phyloP scores from a whole-genome alignment of 2,888 invertebrate species.

The Agrenia bidenticulata region DNA sequence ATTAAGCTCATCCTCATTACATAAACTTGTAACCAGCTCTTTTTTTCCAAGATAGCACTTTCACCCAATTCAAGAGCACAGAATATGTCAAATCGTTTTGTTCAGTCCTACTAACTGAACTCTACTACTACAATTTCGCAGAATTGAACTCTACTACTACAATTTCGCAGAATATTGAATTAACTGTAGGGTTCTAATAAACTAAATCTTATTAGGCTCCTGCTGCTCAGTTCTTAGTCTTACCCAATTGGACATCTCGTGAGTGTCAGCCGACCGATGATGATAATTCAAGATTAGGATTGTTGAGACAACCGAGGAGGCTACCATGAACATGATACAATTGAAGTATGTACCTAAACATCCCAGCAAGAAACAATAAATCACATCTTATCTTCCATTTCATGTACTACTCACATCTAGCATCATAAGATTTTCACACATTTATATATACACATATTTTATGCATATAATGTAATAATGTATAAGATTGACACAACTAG shows the following conservation, averaged over 20 bases:
- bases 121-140: too few relatives aligned
- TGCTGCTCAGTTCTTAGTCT: constrained; percentile 55
- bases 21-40: too few relatives aligned
- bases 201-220: not conserved
- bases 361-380: constrained; percentile 15
- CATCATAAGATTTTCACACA: not conserved
- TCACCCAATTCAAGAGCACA: too few relatives aligned
- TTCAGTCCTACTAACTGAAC: too few relatives aligned
- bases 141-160: too few relatives aligned
- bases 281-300: constrained; percentile 97
- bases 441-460: not conserved
- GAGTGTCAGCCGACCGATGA: constrained; percentile 93
- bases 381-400: constrained; percentile 8
- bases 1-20: not conserved
- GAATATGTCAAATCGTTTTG: too few relatives aligned
- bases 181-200: too few relatives aligned
- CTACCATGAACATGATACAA: constrained; percentile 99
- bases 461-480: too few relatives aligned
- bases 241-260: constrained; percentile 97
- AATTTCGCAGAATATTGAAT: too few relatives aligned
- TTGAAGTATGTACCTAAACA: constrained; percentile 89
- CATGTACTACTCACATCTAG: not conserved
- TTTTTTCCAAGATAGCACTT: too few relatives aligned
- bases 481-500: too few relatives aligned
- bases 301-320: constrained; percentile 95